Percentiles rank a stretch among this genome's conserved stretches.
Evolutionary conservation across 2,113 vertebrate species (phyloP).

Genomic region (Sceloporus undulatus): DNA sequence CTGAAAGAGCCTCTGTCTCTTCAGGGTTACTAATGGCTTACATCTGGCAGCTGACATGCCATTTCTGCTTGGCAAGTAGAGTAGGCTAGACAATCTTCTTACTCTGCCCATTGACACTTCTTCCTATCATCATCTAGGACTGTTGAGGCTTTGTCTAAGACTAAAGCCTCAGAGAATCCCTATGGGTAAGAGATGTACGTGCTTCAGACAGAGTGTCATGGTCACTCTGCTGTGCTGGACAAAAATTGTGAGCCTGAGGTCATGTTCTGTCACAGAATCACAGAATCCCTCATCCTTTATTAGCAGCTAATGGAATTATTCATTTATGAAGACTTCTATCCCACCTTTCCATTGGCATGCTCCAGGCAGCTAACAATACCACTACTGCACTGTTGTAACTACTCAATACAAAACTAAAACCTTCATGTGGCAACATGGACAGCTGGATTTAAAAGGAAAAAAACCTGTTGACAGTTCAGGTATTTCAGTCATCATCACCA

Average conservation of each 20-base stretch:
- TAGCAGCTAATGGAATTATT: not conserved
- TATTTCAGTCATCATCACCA: not conserved
- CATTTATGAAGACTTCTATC: not conserved
- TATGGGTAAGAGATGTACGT: not conserved
- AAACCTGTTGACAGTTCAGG: not conserved
- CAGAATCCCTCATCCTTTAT: not conserved
- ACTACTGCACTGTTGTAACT: not conserved
- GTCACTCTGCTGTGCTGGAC: not conserved
- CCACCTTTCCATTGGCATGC: not conserved
- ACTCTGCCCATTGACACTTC: not conserved
- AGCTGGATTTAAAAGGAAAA: not conserved
- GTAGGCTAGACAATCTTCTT: not conserved
- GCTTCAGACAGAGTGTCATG: not conserved
- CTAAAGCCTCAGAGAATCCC: not conserved
- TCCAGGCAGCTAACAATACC: not conserved
- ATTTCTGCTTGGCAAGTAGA: not conserved
- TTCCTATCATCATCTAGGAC: not conserved
- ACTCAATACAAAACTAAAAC: not conserved
- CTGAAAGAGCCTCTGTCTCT: not conserved
- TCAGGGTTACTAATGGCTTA: not conserved
- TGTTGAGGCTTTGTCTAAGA: not conserved
- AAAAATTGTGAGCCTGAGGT: not conserved
- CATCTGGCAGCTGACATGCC: not conserved
- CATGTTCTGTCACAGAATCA: not conserved
- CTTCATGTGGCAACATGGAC: not conserved